phyloP scores from a whole-genome alignment of 2,888 invertebrate species.

The Phortica magna region DNA sequence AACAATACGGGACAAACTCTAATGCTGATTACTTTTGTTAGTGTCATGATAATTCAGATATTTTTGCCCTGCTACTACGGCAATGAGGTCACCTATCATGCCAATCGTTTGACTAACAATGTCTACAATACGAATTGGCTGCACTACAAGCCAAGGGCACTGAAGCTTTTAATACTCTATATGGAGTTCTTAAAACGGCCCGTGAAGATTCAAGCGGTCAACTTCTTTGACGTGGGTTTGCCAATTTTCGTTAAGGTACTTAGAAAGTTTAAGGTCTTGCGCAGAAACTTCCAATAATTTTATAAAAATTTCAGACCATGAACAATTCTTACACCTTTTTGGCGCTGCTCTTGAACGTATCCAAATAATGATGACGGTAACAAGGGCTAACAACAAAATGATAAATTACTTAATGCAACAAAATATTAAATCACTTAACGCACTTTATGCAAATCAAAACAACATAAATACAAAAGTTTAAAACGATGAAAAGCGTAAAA shows the following conservation, averaged over 20 bases:
- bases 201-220: conserved; percentile 60
- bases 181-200: conserved; percentile 71
- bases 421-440: conserved; percentile 33
- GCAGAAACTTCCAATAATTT: neutral
- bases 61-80: conserved; percentile 73
- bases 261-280: neutral
- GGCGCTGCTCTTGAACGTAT: conserved; percentile 69
- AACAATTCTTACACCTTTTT: conserved; percentile 72
- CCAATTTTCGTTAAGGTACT: conserved; percentile 70
- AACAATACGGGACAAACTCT: conserved; percentile 59
- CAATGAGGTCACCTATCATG: conserved; percentile 66
- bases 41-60: conserved; percentile 69
- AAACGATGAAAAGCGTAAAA: neutral
- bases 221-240: conserved; percentile 69
- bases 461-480: neutral
- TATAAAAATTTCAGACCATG: conserved; percentile 47
- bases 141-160: conserved; percentile 47
- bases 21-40: conserved; percentile 60
- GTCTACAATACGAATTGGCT: conserved; percentile 71
- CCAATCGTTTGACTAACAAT: conserved; percentile 57
- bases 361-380: conserved; percentile 48
- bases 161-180: conserved; percentile 59
- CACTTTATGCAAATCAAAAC: neutral
- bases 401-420: conserved; percentile 25
- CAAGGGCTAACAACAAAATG: conserved; percentile 19